These are phyloP conservation scores for Drosophila koepferae DNA, from an alignment of 2,888 invertebrate species.

Conservation along the genomic window DNA sequence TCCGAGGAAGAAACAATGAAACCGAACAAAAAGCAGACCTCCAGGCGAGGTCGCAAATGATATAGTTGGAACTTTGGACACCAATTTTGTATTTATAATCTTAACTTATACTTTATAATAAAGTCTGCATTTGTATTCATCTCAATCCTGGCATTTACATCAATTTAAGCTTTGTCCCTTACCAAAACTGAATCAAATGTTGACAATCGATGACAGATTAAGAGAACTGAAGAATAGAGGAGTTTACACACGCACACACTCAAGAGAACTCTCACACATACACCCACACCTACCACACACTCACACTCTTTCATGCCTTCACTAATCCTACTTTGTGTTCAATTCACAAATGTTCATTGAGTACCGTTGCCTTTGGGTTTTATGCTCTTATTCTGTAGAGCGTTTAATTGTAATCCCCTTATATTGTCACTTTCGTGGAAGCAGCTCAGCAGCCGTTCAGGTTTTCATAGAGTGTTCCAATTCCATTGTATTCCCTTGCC, in stretches of 20 bases:
- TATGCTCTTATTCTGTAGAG: constrained; percentile 24
- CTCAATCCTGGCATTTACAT: background rate
- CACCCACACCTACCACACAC: background rate
- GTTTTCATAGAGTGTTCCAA: background rate
- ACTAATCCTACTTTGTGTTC: constrained; percentile 46
- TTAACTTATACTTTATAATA: background rate
- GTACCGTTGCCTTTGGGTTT: constrained; percentile 13
- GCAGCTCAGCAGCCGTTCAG: constrained; percentile 21
- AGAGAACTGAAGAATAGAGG: background rate
- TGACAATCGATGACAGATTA: constrained; percentile 25
- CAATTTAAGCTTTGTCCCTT: background rate
- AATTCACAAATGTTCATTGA: constrained; percentile 39
- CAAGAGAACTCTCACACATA: background rate
- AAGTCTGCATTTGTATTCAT: background rate
- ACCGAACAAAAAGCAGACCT: constrained; percentile 9
- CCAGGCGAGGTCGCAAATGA: constrained; percentile 42
- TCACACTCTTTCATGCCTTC: background rate
- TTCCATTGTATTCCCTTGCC: background rate
- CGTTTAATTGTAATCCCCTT: constrained; percentile 62
- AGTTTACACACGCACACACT: background rate
- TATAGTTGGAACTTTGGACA: background rate
- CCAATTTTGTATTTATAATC: constrained; percentile 1
- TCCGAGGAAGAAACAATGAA: constrained; percentile 21
- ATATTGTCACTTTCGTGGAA: constrained; percentile 57
- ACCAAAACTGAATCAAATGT: background rate